These are phyloP conservation scores for Sepioteuthis lessoniana DNA, from an alignment of 2,888 invertebrate species.

Conservation along the genomic window DNA sequence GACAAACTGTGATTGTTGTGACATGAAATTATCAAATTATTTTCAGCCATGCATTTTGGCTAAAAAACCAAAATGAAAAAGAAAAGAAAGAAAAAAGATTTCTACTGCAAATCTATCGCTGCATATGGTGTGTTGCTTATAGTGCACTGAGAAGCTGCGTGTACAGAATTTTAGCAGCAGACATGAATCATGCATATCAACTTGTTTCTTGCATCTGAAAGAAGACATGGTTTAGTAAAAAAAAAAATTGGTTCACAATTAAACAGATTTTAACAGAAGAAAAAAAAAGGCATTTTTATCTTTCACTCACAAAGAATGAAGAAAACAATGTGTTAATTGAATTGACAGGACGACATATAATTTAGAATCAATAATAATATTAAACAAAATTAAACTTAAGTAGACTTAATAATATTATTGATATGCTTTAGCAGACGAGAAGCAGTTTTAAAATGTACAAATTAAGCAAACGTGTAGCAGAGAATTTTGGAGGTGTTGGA, in stretches of 20 bases:
- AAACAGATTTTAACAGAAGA: background rate
- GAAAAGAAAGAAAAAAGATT: background rate
- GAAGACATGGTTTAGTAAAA: background rate
- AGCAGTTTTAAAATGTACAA: background rate
- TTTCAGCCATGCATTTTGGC: conserved; percentile 1
- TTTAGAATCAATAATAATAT: too few species aligned
- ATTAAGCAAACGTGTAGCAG: background rate
- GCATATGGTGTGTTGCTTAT: too few species aligned
- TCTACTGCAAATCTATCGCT: background rate
- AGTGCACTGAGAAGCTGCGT: background rate
- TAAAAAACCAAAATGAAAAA: background rate
- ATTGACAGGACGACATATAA: background rate
- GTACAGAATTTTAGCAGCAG: conserved; percentile 5
- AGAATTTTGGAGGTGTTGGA: background rate
- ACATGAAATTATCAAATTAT: background rate
- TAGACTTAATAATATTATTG: background rate
- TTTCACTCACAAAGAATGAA: background rate
- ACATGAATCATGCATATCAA: conserved; percentile 20
- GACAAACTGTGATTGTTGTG: too few species aligned
- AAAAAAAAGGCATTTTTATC: background rate
- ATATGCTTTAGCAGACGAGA: background rate
- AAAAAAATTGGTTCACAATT: background rate
- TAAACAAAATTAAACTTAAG: background rate
- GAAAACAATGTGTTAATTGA: background rate
- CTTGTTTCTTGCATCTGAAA: background rate